Evolutionary conservation across 2,888 invertebrate genomes (phyloP).

Genomic region (Oscheius sp.): DNA sequence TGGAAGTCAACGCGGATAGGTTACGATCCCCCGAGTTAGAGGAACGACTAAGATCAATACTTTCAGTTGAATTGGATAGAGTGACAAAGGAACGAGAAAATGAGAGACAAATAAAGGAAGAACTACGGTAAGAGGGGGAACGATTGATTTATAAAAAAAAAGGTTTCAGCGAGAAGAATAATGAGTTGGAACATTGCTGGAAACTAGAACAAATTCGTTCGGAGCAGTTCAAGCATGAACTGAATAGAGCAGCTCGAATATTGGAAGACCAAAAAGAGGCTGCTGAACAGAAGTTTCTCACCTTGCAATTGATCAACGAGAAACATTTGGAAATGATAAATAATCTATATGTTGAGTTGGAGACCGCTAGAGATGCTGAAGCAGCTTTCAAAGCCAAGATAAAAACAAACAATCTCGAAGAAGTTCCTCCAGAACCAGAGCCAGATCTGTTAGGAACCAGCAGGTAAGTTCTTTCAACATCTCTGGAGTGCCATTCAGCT

Average conservation of each 20-base stretch:
- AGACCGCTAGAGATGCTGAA: slow-evolving; percentile 17
- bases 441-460: not conserved
- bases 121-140: slow-evolving; percentile 6
- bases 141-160: not conserved
- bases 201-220: slow-evolving; percentile 22
- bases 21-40: slow-evolving; percentile 24
- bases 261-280: slow-evolving; percentile 41
- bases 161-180: slow-evolving; percentile 11
- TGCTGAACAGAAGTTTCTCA: slow-evolving; percentile 45
- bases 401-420: not conserved
- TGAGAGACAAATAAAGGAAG: slow-evolving; percentile 25
- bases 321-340: slow-evolving; percentile 41
- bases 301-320: slow-evolving; percentile 34
- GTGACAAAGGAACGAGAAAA: slow-evolving; percentile 23
- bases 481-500: not conserved
- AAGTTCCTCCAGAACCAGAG: not conserved
- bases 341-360: slow-evolving; percentile 31
- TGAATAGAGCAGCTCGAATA: slow-evolving; percentile 29
- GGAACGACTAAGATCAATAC: slow-evolving; percentile 8
- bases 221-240: slow-evolving; percentile 4
- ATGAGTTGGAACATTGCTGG: slow-evolving; percentile 5
- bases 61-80: slow-evolving; percentile 18
- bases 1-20: slow-evolving; percentile 2
- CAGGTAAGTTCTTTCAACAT: not conserved
- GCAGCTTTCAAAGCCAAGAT: slow-evolving; percentile 3